Evolutionary conservation across 2,113 vertebrate genomes (phyloP).

Genomic region (Planiliza haematocheilus): DNA sequence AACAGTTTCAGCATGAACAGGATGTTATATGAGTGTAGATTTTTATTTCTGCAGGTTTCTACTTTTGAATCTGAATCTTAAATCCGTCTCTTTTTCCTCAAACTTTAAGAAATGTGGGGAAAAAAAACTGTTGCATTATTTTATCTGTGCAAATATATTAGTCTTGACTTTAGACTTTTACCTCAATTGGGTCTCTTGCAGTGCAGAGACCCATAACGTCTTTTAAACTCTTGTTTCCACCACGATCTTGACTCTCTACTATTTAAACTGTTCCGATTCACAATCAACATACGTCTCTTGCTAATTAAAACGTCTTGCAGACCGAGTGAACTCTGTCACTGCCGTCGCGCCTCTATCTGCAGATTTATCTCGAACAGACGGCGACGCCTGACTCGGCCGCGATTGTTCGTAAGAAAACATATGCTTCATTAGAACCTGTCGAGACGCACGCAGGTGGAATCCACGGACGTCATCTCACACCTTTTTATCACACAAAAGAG

Average conservation of each 20-base stretch:
- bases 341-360: constrained; percentile 49
- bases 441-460: constrained; percentile 58
- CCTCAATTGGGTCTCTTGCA: too few species aligned
- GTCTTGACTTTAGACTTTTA: too few species aligned
- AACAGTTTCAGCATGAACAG: too few species aligned
- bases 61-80: too few species aligned
- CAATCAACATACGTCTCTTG: constrained; percentile 43
- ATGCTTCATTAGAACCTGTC: constrained; percentile 84
- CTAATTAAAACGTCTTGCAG: constrained; percentile 66
- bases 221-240: constrained; percentile 17
- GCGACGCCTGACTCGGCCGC: constrained; percentile 66
- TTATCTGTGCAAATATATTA: background rate
- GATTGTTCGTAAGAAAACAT: constrained; percentile 69
- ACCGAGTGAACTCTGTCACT: constrained; percentile 65
- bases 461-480: constrained; percentile 62
- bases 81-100: background rate
- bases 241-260: background rate
- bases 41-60: too few species aligned
- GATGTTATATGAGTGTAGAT: too few species aligned
- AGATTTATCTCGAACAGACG: constrained; percentile 48
- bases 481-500: constrained; percentile 36
- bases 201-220: background rate
- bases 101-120: background rate
- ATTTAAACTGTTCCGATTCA: constrained; percentile 52
- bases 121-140: background rate